Evolutionary conservation across 2,113 vertebrate species (phyloP), one percentile per base, ranked within the genome.

Genomic region (Axis porcinus): DNA sequence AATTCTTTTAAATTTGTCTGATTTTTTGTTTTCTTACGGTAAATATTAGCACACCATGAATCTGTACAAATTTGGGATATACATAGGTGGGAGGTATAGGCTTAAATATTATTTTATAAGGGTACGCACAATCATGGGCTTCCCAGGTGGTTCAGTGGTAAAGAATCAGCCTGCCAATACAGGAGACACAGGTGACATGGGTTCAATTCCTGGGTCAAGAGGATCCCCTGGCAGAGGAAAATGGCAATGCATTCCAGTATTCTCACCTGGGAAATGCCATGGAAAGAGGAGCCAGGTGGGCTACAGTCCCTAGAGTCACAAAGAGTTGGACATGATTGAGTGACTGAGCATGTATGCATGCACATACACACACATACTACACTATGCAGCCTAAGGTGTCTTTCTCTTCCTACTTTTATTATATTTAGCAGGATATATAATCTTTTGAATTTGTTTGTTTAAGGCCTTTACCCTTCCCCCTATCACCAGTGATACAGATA

Each of bases 71-170:
- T 67, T 70, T 47, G 27, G 2, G 10, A 40, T 79, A 52, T 52
- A 52, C 17, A 27, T 3, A 40, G 8, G 15, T 15, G 55, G 12
- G 40, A 79, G 3, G 7, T 40, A 67, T 0, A 57, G 9, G 0
- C 15, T 55, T 33, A 52, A 89, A 60, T 1, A 60, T 33, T 27
- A 67, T 54, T 15, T 81, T 25, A 25, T 64, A 76, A 90, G 13
- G 14, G 16, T 21, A 2, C 2, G 30, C 4, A 58, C 25, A 67
- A 0, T 58, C 40, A 76, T 0, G 1, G 70, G 70, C 40, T 76
- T 76, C 6, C 70, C 40, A 76, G 40, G 6, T 76, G 70, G 40
- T 27, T 76, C 23, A 76, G 70, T 27, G 23, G 70, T 15, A 25
- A 76, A 76, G 70, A 76, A 76, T 27, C 11, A 43, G 70, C 40